Conservation (phyloP, 2,797 vertebrate species). For the Rousettus madagascariensis region DNA sequence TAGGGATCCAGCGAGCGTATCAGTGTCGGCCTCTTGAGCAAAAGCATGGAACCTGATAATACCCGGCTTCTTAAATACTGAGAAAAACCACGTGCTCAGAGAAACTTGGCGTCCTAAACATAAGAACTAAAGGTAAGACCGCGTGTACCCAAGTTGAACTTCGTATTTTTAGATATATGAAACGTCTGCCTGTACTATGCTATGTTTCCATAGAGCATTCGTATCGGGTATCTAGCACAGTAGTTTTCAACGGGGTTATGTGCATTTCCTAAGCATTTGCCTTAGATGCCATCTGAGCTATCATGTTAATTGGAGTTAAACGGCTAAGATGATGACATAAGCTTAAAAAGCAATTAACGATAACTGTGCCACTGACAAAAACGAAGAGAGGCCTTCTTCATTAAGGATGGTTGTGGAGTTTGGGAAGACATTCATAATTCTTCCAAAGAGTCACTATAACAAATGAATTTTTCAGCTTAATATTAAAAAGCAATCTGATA, state of each 20-base stretch:
- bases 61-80: background rate
- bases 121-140: background rate
- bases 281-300: background rate
- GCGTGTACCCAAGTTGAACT: background rate
- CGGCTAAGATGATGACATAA: slow-evolving; percentile 68
- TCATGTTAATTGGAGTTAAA: slow-evolving; percentile 68
- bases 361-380: slow-evolving; percentile 63
- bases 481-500: slow-evolving; percentile 79
- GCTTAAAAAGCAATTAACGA: slow-evolving; percentile 72
- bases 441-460: slow-evolving; percentile 73
- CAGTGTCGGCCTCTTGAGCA: background rate
- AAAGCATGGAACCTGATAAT: background rate
- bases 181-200: background rate
- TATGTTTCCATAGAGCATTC: background rate
- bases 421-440: background rate
- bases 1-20: background rate
- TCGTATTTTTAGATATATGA: background rate
- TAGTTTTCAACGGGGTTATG: background rate
- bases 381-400: slow-evolving; percentile 62
- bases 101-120: background rate
- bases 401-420: slow-evolving; percentile 10
- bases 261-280: background rate
- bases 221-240: background rate
- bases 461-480: slow-evolving; percentile 80
- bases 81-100: background rate